These are phyloP conservation scores for Brachyptera risi DNA, from an alignment of 2,888 invertebrate genomes.

Conservation along the genomic window DNA sequence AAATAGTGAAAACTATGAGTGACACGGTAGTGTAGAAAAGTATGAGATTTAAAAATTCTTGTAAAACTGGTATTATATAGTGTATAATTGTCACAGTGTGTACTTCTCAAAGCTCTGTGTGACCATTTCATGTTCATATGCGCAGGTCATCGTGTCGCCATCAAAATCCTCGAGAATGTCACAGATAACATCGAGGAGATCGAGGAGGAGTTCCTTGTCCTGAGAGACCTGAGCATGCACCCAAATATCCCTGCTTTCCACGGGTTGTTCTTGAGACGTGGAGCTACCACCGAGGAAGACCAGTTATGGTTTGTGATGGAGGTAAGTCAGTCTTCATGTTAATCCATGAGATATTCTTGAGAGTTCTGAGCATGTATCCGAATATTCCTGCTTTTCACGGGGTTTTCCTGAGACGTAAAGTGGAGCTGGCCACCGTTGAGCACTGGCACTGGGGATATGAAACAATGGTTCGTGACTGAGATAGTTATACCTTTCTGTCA, in stretches of 20 bases:
- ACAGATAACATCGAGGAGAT: conserved; percentile 79
- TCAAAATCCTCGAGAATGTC: conserved; percentile 75
- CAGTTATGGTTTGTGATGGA: conserved; percentile 84
- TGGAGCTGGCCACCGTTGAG: too few relatives aligned
- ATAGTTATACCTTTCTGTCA: too few relatives aligned
- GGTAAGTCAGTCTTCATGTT: too few relatives aligned
- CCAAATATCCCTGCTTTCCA: conserved; percentile 72
- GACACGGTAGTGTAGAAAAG: too few relatives aligned
- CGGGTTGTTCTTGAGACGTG: conserved; percentile 66
- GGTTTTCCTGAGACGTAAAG: conserved; percentile 61
- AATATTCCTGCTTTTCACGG: conserved; percentile 75
- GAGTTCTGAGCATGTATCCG: conserved; percentile 67
- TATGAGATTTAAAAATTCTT: too few relatives aligned
- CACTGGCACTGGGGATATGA: too few relatives aligned
- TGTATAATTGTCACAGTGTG: too few relatives aligned
- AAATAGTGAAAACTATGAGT: too few relatives aligned
- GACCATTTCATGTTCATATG: conserved; percentile 50
- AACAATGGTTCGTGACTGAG: too few relatives aligned
- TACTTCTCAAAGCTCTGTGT: too few relatives aligned
- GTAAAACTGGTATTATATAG: too few relatives aligned
- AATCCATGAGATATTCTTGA: conserved; percentile 52
- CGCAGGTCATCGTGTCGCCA: conserved; percentile 55
- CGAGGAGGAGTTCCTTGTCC: conserved; percentile 72
- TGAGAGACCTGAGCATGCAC: conserved; percentile 68
- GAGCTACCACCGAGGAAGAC: conserved; percentile 60